A percentile compares a stretch with the other conserved stretches of the same genome.
These are phyloP conservation scores for Rostratula benghalensis DNA, from an alignment of 2,113 vertebrate genomes.

Conservation along the genomic window DNA sequence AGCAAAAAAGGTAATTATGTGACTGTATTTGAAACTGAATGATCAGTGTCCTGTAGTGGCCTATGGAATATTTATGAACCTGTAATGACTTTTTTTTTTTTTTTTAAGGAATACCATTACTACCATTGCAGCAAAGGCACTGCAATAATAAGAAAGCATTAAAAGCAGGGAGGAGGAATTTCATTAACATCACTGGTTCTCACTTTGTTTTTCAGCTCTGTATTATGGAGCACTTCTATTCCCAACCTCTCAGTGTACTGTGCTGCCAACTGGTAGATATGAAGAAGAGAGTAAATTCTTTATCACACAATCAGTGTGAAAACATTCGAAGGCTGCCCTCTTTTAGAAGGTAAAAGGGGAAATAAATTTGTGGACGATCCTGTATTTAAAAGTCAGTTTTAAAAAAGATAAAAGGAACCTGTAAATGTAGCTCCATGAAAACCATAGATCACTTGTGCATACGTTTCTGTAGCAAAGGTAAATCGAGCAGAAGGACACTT, in stretches of 20 bases:
- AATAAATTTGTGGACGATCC: not conserved
- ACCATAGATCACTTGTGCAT: not conserved
- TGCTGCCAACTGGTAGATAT: constrained; percentile 83
- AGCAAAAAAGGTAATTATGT: not conserved
- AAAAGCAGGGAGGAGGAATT: not conserved
- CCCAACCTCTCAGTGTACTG: constrained; percentile 88
- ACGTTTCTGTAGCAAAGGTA: not conserved
- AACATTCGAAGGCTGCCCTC: constrained; percentile 87
- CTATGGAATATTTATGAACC: not conserved
- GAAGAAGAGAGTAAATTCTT: constrained; percentile 69
- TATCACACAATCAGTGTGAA: constrained; percentile 83
- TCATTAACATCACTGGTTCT: not conserved
- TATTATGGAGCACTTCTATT: constrained; percentile 90
- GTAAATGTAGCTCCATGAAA: not conserved
- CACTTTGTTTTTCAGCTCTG: constrained; percentile 82
- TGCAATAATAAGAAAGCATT: not conserved
- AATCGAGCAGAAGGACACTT: not conserved
- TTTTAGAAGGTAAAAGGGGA: constrained; percentile 85
- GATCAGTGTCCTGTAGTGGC: not conserved
- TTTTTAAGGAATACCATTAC: not conserved
- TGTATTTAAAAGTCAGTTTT: not conserved
- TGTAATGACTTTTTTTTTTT: not conserved
- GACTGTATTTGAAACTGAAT: not conserved
- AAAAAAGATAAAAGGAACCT: not conserved
- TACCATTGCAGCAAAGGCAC: not conserved